Base-by-base conservation (phyloP, 2,797 vertebrate genomes). In the Diceros bicornis region DNA sequence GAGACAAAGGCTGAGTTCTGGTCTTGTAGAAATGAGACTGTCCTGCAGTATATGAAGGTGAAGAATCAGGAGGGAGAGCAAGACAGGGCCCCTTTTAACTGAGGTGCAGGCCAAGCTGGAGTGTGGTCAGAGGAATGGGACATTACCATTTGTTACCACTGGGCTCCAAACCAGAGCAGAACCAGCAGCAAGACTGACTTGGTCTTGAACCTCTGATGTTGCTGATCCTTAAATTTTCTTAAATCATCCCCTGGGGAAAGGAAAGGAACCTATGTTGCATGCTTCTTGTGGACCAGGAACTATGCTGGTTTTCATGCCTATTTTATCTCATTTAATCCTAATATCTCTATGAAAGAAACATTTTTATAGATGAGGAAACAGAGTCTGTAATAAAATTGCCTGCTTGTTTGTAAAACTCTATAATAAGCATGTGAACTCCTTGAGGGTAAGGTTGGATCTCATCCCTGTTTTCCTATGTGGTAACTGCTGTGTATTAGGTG, bases 321-420 rank as follows among this genome's bases (percentile, higher is more conserved):
- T 41, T 85, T 83, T 89, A 32, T 86, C 20, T 64, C 47, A 72
- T 75, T 68, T 83, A 87, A 84, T 86, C 21, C 44, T 90, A 93
- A 13, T 61, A 68, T 37, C 27, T 20, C 23, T 47, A 3, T 50
- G 61, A 82, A 44, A 94, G 10, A 93, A 14, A 77, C 7, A 57
- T 59, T 85, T 89, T 90, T 71, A n/a, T 47, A n/a, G 57, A 86
- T 10, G 17, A 84, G 44, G 21, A 91, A 72, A 74, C 25, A 52
- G 18, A 84, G 27, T 69, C 18, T 64, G 0, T 81, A 44, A 66
- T 77, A 61, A 34, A 87, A 41, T 81, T 50, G 4, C 14, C 59
- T 89, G 2, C 64, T 74, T 81, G 79, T 95, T 82, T 90, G 62
- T 88, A 13, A 88, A 91, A 69, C 23, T 87, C 41, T 7, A 52